phyloP scores from a whole-genome alignment of 2,888 invertebrate species.

The Lathronympha strigana region DNA sequence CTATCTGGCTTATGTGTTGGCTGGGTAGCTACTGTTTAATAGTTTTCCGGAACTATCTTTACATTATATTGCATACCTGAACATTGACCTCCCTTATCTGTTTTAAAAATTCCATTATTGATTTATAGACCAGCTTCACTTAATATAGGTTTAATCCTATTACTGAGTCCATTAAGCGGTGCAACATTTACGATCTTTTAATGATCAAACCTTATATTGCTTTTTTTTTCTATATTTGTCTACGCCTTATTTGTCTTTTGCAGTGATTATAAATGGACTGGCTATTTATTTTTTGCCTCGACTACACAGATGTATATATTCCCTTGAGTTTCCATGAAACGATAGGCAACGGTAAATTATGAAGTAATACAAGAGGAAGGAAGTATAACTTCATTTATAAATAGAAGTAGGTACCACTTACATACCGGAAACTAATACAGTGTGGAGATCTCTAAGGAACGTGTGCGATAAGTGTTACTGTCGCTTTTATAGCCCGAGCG shows the following conservation, averaged over 20 bases:
- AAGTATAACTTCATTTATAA: conserved; percentile 16
- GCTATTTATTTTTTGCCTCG: background rate
- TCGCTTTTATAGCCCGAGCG: background rate
- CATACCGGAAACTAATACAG: conserved; percentile 31
- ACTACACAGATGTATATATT: background rate
- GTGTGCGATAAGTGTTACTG: background rate
- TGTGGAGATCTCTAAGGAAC: conserved; percentile 20
- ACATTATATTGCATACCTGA: conserved; percentile 5
- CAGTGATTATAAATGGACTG: background rate
- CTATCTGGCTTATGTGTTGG: too few relatives aligned
- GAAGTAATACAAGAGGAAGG: conserved; percentile 16
- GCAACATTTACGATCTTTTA: conserved; percentile 46
- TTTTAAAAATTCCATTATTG: conserved; percentile 11
- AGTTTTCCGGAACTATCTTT: conserved; percentile 18
- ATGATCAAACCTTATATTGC: conserved; percentile 48
- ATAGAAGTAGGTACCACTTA: background rate
- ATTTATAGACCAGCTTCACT: conserved; percentile 14
- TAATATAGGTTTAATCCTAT: conserved; percentile 21
- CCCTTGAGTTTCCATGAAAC: background rate
- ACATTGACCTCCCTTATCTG: conserved; percentile 15
- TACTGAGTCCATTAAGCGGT: conserved; percentile 42
- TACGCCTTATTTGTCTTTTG: conserved; percentile 20
- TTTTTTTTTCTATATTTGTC: conserved; percentile 3
- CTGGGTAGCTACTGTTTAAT: conserved; percentile 21
- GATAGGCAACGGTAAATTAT: background rate